A percentile compares a stretch with the other conserved stretches of the same genome.
These are phyloP conservation scores for Euura lappo DNA, from an alignment of 1,140 invertebrate species.

Conservation along the genomic window DNA sequence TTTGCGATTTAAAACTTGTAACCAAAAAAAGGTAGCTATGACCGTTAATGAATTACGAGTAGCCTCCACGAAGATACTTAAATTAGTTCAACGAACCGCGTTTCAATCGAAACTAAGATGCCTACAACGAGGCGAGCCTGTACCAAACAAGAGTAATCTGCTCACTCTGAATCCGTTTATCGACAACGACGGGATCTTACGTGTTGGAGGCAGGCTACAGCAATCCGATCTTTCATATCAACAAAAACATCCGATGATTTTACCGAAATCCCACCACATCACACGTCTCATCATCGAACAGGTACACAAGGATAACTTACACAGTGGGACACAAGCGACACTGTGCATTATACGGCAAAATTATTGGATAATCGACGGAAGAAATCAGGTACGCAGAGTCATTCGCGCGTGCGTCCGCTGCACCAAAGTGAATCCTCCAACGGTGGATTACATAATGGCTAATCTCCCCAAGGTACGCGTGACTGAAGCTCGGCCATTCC, in stretches of 20 bases:
- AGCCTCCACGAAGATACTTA: background rate
- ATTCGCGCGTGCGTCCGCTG: constrained; percentile 35
- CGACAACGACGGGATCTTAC: constrained; percentile 19
- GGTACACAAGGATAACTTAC: constrained; percentile 37
- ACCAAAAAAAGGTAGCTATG: background rate
- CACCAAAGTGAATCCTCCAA: constrained; percentile 24
- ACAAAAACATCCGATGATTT: constrained; percentile 27
- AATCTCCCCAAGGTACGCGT: constrained; percentile 36
- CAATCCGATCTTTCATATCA: constrained; percentile 18
- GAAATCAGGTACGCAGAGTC: constrained; percentile 20
- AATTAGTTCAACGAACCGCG: background rate
- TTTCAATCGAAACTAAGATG: background rate
- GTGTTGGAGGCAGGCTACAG: constrained; percentile 29
- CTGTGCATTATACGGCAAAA: constrained; percentile 25
- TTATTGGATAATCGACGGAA: constrained; percentile 33
- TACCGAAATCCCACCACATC: constrained; percentile 24
- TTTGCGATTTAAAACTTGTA: background rate
- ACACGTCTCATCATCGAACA: constrained; percentile 35
- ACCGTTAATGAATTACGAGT: background rate
- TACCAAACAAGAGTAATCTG: too few relatives aligned
- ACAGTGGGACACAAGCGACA: constrained; percentile 42
- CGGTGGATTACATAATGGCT: constrained; percentile 37
- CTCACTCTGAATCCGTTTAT: constrained; percentile 18
- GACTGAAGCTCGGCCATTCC: constrained; percentile 36
- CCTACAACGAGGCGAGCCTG: background rate